Evolutionary conservation across 2,113 vertebrate species (phyloP).

Genomic region (Vidua macroura): DNA sequence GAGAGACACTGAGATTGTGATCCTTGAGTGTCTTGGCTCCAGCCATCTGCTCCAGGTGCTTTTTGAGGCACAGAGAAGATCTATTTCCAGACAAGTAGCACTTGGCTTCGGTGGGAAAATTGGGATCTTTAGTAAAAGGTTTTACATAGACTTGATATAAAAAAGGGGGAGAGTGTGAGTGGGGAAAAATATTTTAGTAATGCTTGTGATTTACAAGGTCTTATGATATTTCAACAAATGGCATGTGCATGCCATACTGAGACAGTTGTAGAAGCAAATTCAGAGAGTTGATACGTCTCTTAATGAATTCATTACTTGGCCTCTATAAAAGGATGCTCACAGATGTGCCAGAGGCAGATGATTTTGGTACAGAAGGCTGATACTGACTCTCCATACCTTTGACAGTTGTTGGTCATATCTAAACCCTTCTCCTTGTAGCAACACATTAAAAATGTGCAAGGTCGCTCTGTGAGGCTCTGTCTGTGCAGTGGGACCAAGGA

Average conservation of each 20-base stretch:
- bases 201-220: background rate
- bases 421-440: background rate
- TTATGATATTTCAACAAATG: conserved; percentile 1
- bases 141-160: conserved; percentile 13
- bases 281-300: background rate
- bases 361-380: background rate
- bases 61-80: background rate
- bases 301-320: background rate
- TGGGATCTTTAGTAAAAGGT: background rate
- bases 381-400: background rate
- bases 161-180: background rate
- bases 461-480: rapidly evolving
- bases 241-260: background rate
- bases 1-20: background rate
- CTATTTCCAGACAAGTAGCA: conserved; percentile 21
- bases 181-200: conserved; percentile 25
- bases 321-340: background rate
- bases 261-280: background rate
- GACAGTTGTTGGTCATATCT: background rate
- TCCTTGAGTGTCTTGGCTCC: background rate
- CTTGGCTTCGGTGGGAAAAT: conserved; percentile 41
- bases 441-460: background rate
- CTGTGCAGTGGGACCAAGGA: rapidly evolving
- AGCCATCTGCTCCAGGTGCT: background rate
- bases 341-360: background rate